Conservation (phyloP, 2,113 vertebrate genomes). For the Smithornis capensis region DNA sequence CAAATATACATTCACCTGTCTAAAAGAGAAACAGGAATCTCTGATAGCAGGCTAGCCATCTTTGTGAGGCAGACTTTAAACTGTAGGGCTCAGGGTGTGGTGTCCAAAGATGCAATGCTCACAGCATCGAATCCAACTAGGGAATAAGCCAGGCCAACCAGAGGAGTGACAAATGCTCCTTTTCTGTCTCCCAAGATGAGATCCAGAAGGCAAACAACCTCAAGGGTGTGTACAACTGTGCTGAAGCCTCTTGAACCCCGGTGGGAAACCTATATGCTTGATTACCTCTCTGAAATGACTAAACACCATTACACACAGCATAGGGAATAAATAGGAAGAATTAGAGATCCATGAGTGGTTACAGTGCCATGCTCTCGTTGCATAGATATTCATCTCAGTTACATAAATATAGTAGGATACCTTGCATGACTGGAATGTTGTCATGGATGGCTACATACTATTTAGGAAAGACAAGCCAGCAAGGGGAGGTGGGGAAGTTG, state of each 20-base stretch:
- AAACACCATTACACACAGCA: rapidly evolving
- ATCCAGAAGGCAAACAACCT: background rate
- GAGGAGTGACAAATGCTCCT: background rate
- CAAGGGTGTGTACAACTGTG: rapidly evolving
- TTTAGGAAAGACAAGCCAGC: background rate
- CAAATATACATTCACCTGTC: background rate
- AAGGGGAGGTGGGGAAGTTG: background rate
- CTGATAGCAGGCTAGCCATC: background rate
- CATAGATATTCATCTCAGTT: no score
- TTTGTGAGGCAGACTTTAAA: background rate
- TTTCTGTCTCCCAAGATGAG: background rate
- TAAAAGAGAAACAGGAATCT: background rate
- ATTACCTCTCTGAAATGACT: background rate
- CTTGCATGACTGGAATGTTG: background rate
- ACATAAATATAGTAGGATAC: background rate
- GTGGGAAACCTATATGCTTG: background rate
- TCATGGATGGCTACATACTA: background rate
- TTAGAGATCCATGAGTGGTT: background rate
- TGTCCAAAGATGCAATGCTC: background rate
- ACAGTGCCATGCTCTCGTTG: rapidly evolving
- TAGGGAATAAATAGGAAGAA: background rate
- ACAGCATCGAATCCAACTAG: background rate
- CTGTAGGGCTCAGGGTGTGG: background rate
- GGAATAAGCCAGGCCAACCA: background rate
- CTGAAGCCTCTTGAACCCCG: background rate